These are phyloP conservation scores for Colletes gigas DNA, from an alignment of 1,140 invertebrate species.

Conservation along the genomic window DNA sequence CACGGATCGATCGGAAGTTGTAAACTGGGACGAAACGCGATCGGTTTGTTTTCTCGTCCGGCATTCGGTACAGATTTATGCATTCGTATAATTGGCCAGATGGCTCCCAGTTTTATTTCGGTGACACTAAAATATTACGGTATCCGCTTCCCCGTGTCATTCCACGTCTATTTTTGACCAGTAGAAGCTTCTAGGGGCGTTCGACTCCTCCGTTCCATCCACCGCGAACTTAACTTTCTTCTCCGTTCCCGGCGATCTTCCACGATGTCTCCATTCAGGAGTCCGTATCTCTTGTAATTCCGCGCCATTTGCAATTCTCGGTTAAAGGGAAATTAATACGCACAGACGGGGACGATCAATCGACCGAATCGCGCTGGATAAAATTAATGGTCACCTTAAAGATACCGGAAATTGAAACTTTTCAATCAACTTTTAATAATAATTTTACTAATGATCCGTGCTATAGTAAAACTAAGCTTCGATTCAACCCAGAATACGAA, in stretches of 20 bases:
- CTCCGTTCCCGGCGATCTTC: background rate
- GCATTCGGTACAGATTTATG: constrained; percentile 51
- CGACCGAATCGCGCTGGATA: too few species aligned
- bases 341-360: background rate
- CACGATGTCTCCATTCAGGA: background rate
- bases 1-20: constrained; percentile 38
- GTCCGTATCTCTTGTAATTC: background rate
- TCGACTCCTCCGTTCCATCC: constrained; percentile 38
- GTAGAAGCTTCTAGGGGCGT: constrained; percentile 53
- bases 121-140: constrained; percentile 66
- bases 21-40: constrained; percentile 39
- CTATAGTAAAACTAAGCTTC: too few species aligned
- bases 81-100: constrained; percentile 64
- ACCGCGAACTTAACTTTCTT: constrained; percentile 20
- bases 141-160: constrained; percentile 67
- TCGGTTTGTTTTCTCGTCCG: constrained; percentile 55
- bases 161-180: constrained; percentile 62
- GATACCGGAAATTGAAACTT: too few species aligned
- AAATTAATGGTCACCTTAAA: too few species aligned
- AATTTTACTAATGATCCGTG: too few species aligned
- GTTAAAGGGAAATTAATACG: too few species aligned
- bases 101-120: constrained; percentile 66
- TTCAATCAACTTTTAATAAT: too few species aligned
- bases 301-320: background rate
- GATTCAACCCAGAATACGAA: too few species aligned